Evolutionary conservation across 2,888 invertebrate species (phyloP).

Genomic region (Chaetogeoica ovagalla): DNA sequence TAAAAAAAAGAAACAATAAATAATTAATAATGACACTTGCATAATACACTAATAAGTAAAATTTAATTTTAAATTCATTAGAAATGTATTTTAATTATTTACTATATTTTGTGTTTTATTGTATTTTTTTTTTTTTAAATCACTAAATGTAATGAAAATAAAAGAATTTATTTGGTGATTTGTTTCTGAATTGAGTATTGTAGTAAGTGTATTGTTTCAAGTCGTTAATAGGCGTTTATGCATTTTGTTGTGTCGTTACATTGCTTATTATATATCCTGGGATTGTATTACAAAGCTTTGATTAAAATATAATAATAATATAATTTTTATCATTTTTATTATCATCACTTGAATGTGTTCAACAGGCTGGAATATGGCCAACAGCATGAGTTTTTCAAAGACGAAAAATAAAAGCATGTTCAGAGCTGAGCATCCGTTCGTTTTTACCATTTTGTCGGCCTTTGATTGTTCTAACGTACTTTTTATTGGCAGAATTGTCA

Average conservation of each 20-base stretch:
- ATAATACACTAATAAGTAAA: no score
- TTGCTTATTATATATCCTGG: no score
- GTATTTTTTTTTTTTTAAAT: no score
- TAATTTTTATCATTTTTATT: not conserved
- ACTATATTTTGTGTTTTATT: no score
- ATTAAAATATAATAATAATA: not conserved
- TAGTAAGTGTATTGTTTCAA: not conserved
- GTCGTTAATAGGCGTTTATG: not conserved
- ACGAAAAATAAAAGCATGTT: slow-evolving; percentile 13
- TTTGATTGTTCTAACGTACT: not conserved
- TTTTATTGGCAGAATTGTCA: slow-evolving; percentile 10
- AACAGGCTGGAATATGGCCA: slow-evolving; percentile 25
- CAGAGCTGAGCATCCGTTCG: slow-evolving; percentile 10
- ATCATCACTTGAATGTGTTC: slow-evolving; percentile 21
- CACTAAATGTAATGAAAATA: no score
- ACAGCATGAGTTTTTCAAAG: slow-evolving; percentile 18
- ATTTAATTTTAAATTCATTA: no score
- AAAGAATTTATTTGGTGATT: not conserved
- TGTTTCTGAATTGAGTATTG: not conserved
- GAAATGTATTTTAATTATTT: no score
- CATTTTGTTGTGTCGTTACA: not conserved
- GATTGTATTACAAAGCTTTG: not conserved
- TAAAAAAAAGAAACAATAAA: no score
- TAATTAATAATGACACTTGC: no score
- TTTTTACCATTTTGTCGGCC: slow-evolving; percentile 1